These are phyloP conservation scores for Chiroxiphia lanceolata DNA, from an alignment of 2,797 vertebrate genomes.

Conservation along the genomic window DNA sequence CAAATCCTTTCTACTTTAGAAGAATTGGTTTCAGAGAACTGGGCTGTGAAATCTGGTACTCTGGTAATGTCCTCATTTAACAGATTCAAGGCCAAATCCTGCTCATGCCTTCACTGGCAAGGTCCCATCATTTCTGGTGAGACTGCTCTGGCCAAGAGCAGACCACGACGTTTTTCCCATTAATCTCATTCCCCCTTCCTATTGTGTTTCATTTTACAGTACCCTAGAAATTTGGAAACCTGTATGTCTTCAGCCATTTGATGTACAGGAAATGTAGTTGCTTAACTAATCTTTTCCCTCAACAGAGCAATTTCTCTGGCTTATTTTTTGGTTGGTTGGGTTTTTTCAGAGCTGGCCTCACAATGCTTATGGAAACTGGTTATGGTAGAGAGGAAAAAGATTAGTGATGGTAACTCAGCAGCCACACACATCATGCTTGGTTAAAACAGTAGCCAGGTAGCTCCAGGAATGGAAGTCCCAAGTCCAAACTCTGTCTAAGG, in stretches of 20 bases:
- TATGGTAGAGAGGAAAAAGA: neutral
- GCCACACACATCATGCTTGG: neutral
- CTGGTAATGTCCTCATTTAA: slow-evolving; percentile 27
- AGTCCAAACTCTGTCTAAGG: neutral
- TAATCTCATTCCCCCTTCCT: neutral
- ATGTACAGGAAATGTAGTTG: neutral
- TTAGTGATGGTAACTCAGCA: neutral
- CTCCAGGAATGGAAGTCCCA: neutral
- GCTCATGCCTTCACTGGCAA: neutral
- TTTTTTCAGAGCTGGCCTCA: neutral
- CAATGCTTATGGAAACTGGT: neutral
- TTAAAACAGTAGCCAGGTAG: neutral
- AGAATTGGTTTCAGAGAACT: slow-evolving; percentile 32
- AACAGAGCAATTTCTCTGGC: neutral
- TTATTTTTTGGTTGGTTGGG: neutral
- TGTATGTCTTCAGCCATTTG: neutral
- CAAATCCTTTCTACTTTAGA: slow-evolving; percentile 45
- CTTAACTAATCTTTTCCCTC: slow-evolving; percentile 8
- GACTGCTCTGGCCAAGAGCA: neutral
- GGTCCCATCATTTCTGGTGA: neutral
- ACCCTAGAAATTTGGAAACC: slow-evolving; percentile 18
- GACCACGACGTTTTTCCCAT: neutral
- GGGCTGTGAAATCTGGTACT: slow-evolving; percentile 5
- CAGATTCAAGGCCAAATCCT: slow-evolving; percentile 19
- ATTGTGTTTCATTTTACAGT: neutral